Conservation (phyloP, 2,888 invertebrate genomes). For the Tetanocera ferruginea region DNA sequence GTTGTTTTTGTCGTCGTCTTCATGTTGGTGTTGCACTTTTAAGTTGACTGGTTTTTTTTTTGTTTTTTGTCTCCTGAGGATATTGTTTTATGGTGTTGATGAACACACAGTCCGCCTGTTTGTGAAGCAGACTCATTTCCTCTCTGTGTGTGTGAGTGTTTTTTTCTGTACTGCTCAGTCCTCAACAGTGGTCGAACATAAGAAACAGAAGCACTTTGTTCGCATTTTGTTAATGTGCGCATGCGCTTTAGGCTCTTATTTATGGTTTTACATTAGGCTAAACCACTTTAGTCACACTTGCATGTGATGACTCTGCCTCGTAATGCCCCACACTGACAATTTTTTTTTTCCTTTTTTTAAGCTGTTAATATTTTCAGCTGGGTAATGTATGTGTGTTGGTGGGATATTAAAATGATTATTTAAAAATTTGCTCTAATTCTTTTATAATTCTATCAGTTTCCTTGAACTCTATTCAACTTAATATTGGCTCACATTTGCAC, state of each 20-base stretch:
- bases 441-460: not conserved
- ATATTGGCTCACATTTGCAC: not conserved
- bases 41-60: constrained; percentile 49
- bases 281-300: constrained; percentile 69
- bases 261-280: constrained; percentile 68
- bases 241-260: constrained; percentile 54
- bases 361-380: not conserved
- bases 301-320: constrained; percentile 47
- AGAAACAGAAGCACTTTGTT: constrained; percentile 65
- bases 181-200: constrained; percentile 6
- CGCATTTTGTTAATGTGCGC: constrained; percentile 62
- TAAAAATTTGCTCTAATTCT: not conserved
- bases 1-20: constrained; percentile 34
- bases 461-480: not conserved
- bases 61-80: constrained; percentile 57
- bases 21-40: constrained; percentile 55
- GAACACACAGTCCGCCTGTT: constrained; percentile 44
- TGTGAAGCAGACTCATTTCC: not conserved
- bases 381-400: not conserved
- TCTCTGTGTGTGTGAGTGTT: not conserved
- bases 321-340: not conserved
- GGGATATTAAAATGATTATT: not conserved
- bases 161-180: not conserved
- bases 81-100: constrained; percentile 60
- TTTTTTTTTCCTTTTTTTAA: not conserved